phyloP scores from a whole-genome alignment of 2,888 invertebrate species.

The Andrena hattorfiana region DNA sequence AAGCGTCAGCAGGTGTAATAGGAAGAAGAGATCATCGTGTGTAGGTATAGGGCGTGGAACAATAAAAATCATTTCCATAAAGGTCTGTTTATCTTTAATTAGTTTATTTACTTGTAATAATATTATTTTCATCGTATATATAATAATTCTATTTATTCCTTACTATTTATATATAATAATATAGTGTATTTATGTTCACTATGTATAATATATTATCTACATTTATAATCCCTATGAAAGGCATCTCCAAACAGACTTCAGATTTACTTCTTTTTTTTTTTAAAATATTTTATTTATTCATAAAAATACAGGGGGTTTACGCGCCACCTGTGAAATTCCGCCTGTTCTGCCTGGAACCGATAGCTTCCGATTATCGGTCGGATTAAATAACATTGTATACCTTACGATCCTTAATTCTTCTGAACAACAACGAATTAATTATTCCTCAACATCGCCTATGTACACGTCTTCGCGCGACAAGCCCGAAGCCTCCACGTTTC shows the following conservation, averaged over 20 bases:
- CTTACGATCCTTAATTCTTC: constrained; percentile 51
- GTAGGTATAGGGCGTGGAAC: constrained; percentile 47
- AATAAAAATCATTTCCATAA: constrained; percentile 56
- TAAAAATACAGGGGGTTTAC: constrained; percentile 83
- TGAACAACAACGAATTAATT: constrained; percentile 58
- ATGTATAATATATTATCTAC: constrained; percentile 85
- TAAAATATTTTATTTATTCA: constrained; percentile 85
- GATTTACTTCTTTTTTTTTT: constrained; percentile 82
- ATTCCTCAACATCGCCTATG: constrained; percentile 50
- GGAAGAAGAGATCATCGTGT: constrained; percentile 25
- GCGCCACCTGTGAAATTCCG: constrained; percentile 68
- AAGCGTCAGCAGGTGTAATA: neutral
- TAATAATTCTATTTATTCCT: constrained; percentile 80
- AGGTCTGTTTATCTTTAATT: constrained; percentile 83
- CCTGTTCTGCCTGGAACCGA: constrained; percentile 71
- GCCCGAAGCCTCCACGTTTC: constrained; percentile 34
- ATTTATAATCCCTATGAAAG: constrained; percentile 85
- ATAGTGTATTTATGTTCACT: constrained; percentile 85
- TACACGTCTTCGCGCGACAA: constrained; percentile 49
- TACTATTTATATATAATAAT: constrained; percentile 82
- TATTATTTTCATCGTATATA: constrained; percentile 81
- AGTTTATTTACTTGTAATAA: constrained; percentile 85
- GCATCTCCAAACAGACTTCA: constrained; percentile 85
- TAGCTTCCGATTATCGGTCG: constrained; percentile 60
- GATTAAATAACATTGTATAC: constrained; percentile 58